Percentiles rank a stretch among this genome's conserved stretches.
phyloP scores from a whole-genome alignment of 2,888 invertebrate genomes.

The Apamea epomidion region DNA sequence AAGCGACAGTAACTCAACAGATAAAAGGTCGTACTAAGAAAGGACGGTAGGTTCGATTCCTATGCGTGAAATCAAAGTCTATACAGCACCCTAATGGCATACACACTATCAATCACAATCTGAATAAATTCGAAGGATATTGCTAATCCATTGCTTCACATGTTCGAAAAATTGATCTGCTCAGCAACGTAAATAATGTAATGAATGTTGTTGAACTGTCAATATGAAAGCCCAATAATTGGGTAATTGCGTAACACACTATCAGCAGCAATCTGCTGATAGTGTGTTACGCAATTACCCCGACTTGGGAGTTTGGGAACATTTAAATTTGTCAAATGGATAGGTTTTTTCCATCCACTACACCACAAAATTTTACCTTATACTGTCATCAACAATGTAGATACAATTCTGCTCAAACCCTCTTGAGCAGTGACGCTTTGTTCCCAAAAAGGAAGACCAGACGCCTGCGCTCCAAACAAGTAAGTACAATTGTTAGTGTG shows the following conservation, averaged over 20 bases:
- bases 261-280: no score
- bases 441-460: neutral
- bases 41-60: neutral
- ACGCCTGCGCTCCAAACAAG: slow-evolving; percentile 9
- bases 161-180: no score
- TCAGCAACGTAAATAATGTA: no score
- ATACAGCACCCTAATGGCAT: no score
- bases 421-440: neutral
- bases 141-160: no score
- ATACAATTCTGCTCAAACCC: neutral
- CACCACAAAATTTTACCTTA: neutral
- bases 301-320: neutral
- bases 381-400: neutral
- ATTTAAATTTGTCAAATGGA: neutral
- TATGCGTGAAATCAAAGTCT: no score
- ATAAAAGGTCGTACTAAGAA: neutral
- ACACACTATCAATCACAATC: no score
- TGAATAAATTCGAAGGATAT: no score
- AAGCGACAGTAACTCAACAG: neutral
- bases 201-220: no score
- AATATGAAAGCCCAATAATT: no score
- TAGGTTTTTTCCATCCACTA: neutral
- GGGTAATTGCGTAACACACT: no score
- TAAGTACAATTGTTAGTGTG: slow-evolving; percentile 29
- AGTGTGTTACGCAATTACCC: no score